phyloP scores from a whole-genome alignment of 2,888 invertebrate genomes.

The Acleris sparsana region DNA sequence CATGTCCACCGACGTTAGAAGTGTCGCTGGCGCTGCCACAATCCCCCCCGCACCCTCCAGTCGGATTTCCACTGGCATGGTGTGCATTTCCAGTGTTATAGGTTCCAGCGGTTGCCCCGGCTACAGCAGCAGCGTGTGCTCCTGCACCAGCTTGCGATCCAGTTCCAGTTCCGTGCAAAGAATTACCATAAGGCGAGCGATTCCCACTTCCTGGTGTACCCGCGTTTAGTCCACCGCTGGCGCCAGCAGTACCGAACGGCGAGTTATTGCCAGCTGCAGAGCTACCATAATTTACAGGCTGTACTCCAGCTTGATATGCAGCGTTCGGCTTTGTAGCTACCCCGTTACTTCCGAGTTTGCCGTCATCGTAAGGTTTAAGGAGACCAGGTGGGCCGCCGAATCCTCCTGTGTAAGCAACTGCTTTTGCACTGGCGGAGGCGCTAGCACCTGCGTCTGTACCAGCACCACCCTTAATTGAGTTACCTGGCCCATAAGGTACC shows the following conservation, averaged over 20 bases:
- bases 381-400: constrained; percentile 77
- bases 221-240: constrained; percentile 29
- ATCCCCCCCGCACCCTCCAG: constrained; percentile 53
- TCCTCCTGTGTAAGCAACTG: constrained; percentile 66
- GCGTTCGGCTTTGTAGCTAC: constrained; percentile 16
- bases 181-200: constrained; percentile 39
- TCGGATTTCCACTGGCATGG: constrained; percentile 39
- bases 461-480: constrained; percentile 23
- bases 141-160: constrained; percentile 43
- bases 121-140: constrained; percentile 53
- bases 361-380: constrained; percentile 64
- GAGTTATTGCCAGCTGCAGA: constrained; percentile 19
- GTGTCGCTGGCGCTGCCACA: constrained; percentile 49
- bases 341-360: constrained; percentile 45
- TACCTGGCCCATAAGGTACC: constrained; percentile 17
- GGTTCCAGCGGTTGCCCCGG: constrained; percentile 50
- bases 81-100: constrained; percentile 41
- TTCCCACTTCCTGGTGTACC: constrained; percentile 37
- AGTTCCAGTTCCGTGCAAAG: constrained; percentile 38
- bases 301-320: constrained; percentile 16
- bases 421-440: constrained; percentile 54
- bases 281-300: constrained; percentile 12
- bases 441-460: constrained; percentile 41
- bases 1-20: constrained; percentile 39
- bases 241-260: constrained; percentile 28